Evolutionary conservation across 2,113 vertebrate species (phyloP).

Genomic region (Pituophis catenifer): DNA sequence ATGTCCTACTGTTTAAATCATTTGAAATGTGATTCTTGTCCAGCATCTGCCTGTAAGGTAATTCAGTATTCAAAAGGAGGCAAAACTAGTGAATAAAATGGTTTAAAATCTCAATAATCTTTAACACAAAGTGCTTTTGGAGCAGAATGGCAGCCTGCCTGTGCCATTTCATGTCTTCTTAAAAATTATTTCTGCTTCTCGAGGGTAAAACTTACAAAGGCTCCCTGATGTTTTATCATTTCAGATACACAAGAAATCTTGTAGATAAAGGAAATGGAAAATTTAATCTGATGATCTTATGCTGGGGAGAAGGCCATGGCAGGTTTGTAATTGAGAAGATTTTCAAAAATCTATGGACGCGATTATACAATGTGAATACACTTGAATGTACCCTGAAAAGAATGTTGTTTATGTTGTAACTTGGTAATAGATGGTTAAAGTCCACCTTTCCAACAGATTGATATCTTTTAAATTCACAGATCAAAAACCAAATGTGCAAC

Average conservation of each 20-base stretch:
- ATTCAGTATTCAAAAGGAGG: neutral
- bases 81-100: neutral
- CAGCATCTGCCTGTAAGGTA: neutral
- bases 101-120: neutral
- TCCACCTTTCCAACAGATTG: neutral
- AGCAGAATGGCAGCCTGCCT: neutral
- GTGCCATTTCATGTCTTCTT: neutral
- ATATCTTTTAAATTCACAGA: neutral
- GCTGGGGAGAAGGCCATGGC: slow-evolving; percentile 99
- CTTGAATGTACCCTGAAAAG: neutral
- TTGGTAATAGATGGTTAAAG: neutral
- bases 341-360: neutral
- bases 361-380: neutral
- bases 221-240: slow-evolving; percentile 46
- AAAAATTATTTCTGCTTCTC: neutral
- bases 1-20: neutral
- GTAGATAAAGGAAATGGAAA: slow-evolving; percentile 94
- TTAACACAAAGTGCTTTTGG: neutral
- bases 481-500: neutral
- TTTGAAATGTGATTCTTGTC: neutral
- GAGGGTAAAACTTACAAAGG: neutral
- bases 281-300: slow-evolving; percentile 97
- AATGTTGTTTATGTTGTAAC: neutral
- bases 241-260: slow-evolving; percentile 95
- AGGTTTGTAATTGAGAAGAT: slow-evolving; percentile 73